phyloP scores from a whole-genome alignment of 2,113 vertebrate genomes.

The Eulemur rufifrons region DNA sequence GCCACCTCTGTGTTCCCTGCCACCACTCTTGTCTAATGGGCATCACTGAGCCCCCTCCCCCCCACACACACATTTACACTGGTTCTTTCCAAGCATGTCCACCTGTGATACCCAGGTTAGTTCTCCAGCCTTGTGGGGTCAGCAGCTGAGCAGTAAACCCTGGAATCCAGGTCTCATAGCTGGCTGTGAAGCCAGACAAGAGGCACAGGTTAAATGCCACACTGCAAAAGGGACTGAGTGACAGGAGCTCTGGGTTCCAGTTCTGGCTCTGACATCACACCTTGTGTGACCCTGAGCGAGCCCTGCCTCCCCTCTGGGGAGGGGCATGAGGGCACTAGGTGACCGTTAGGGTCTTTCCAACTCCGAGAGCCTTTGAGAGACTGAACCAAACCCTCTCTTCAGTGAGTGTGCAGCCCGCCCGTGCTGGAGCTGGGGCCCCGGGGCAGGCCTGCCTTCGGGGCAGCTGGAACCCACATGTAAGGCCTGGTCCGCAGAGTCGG shows the following conservation, averaged over 20 bases:
- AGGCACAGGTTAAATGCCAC: background rate
- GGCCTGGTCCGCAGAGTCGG: background rate
- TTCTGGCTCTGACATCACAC: background rate
- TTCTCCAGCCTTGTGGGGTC: background rate
- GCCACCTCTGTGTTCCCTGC: background rate
- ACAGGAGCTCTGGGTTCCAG: background rate
- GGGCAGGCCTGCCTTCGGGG: background rate
- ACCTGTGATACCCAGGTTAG: too few relatives aligned
- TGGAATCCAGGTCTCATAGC: background rate
- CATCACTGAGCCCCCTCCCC: rapidly evolving
- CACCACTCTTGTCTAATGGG: background rate
- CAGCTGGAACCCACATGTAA: background rate
- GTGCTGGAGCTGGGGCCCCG: background rate
- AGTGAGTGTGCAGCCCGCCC: too few relatives aligned
- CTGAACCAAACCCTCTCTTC: background rate
- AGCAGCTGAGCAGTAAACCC: background rate
- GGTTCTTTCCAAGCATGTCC: background rate
- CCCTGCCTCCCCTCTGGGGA: background rate
- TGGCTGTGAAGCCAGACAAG: background rate
- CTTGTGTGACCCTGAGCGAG: background rate
- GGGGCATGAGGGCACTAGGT: rapidly evolving
- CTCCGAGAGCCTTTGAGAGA: background rate
- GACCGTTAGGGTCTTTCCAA: background rate
- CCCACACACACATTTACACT: rapidly evolving
- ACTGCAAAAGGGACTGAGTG: background rate